Conservation (phyloP, 1,140 invertebrate species). For the Bombus fervidus region DNA sequence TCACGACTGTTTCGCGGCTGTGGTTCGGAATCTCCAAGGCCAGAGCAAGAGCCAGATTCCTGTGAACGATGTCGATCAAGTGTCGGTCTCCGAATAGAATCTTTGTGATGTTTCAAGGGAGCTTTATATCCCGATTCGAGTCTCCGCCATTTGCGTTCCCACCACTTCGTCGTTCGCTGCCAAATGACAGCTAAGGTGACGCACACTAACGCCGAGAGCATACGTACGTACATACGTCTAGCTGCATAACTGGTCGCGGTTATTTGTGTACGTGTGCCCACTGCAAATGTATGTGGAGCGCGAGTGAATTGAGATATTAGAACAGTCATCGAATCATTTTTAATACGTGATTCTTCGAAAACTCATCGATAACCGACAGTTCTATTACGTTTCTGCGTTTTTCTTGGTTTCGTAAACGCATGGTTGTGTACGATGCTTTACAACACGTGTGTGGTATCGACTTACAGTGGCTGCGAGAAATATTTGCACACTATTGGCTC, state of each 20-base stretch:
- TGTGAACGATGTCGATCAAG: not conserved
- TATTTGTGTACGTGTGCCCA: not conserved
- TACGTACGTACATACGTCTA: not conserved
- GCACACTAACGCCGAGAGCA: not conserved
- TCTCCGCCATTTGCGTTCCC: constrained; percentile 16
- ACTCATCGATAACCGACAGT: too few relatives aligned
- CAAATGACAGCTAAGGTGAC: constrained; percentile 1
- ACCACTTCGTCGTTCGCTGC: constrained; percentile 25
- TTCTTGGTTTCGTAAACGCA: too few relatives aligned
- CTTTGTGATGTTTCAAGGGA: not conserved
- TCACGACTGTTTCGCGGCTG: not conserved
- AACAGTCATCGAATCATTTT: not conserved
- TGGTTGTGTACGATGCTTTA: too few relatives aligned
- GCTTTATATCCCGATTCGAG: constrained; percentile 43
- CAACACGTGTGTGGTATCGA: too few relatives aligned
- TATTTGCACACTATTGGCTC: too few relatives aligned
- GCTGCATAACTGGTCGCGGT: not conserved
- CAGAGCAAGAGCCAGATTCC: too few relatives aligned
- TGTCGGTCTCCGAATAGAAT: constrained; percentile 42
- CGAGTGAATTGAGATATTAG: not conserved
- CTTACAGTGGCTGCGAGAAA: too few relatives aligned
- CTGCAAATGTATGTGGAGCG: not conserved
- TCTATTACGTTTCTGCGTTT: too few relatives aligned
- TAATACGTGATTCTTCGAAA: not conserved
- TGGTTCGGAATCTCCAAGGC: not conserved